phyloP scores from a whole-genome alignment of 2,888 invertebrate species.

The Agrochola lychnidis region DNA sequence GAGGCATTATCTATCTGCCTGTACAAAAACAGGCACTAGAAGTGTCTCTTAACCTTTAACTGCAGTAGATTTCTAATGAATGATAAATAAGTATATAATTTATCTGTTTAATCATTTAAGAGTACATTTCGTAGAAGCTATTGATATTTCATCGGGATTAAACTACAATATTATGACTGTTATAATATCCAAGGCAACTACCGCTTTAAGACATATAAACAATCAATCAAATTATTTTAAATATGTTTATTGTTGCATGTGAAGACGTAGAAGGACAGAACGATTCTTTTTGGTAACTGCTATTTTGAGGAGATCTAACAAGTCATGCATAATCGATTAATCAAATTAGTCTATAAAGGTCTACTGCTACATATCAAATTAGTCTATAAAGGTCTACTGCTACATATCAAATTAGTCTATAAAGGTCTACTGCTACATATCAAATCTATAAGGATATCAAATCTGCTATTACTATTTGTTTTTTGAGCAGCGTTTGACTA shows the following conservation, averaged over 20 bases:
- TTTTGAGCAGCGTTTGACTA: neutral
- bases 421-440: neutral
- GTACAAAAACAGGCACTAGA: neutral
- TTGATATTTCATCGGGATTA: slow-evolving; percentile 30
- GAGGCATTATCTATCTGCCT: neutral
- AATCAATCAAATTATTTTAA: slow-evolving; percentile 47
- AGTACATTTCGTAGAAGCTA: slow-evolving; percentile 27
- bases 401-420: no score
- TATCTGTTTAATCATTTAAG: slow-evolving; percentile 36
- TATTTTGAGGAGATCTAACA: neutral
- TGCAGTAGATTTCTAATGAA: slow-evolving; percentile 15
- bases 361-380: neutral
- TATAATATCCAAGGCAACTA: slow-evolving; percentile 39
- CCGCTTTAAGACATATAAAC: slow-evolving; percentile 1
- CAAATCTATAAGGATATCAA: neutral
- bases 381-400: no score
- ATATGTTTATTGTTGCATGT: slow-evolving; percentile 23
- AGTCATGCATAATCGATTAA: neutral
- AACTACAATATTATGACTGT: slow-evolving; percentile 45
- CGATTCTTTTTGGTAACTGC: slow-evolving; percentile 3
- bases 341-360: neutral
- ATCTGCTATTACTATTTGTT: no score
- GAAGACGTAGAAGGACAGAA: neutral
- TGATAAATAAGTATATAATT: slow-evolving; percentile 38
- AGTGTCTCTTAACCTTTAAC: slow-evolving; percentile 32